These are phyloP conservation scores for Chionis minor DNA, from an alignment of 2,113 vertebrate species.

Conservation along the genomic window DNA sequence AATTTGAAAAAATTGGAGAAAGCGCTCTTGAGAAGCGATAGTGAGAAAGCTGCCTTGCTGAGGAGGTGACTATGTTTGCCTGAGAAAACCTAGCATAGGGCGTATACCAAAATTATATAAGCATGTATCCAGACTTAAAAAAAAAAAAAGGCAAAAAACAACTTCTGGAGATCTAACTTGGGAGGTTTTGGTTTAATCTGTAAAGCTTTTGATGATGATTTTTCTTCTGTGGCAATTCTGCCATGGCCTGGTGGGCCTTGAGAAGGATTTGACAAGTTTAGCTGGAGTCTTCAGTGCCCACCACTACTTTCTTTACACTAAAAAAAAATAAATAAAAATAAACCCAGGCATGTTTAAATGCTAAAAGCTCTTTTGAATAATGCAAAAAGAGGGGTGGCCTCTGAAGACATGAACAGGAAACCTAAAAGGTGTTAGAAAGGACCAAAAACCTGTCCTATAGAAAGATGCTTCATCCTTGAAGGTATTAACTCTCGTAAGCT, in stretches of 20 bases:
- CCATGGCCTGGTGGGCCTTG: background rate
- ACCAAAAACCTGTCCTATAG: background rate
- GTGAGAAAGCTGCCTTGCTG: background rate
- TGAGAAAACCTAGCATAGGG: background rate
- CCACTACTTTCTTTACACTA: background rate
- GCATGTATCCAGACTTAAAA: background rate
- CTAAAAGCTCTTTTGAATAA: background rate
- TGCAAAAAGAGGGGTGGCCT: background rate
- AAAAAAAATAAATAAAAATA: background rate
- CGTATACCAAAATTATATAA: background rate
- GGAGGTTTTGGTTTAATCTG: background rate
- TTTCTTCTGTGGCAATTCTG: background rate
- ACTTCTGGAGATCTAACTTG: background rate
- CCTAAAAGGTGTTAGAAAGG: background rate
- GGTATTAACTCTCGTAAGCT: background rate
- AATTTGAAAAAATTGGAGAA: background rate
- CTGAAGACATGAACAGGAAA: background rate
- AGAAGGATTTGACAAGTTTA: background rate
- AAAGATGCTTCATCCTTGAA: background rate
- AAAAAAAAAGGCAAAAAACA: background rate
- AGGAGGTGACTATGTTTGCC: background rate
- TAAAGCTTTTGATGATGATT: background rate
- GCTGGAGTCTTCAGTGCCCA: background rate
- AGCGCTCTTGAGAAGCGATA: background rate
- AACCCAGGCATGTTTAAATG: background rate